Evolutionary conservation across 1,140 invertebrate species (phyloP).

Genomic region (Drosophila melanogaster): DNA sequence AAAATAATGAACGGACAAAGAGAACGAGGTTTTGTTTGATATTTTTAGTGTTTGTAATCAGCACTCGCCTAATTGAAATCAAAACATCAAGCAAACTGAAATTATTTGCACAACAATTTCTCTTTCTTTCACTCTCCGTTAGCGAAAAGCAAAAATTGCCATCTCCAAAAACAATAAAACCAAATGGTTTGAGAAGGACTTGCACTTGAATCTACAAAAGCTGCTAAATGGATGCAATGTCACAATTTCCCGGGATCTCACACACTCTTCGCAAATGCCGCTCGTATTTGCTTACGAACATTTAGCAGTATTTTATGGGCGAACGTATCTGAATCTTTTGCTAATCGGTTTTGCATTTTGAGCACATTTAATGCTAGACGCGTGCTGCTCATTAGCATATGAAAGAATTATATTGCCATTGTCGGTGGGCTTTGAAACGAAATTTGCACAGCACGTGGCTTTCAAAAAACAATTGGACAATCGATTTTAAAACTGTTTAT

Average conservation of each 20-base stretch:
- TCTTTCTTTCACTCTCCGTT: not conserved
- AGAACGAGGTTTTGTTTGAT: conserved; percentile 40
- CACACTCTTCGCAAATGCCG: conserved; percentile 11
- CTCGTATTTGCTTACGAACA: conserved; percentile 71
- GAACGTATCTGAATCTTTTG: conserved; percentile 35
- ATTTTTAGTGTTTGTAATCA: conserved; percentile 80
- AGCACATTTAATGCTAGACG: conserved; percentile 69
- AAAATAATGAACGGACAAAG: conserved; percentile 18
- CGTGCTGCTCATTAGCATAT: conserved; percentile 77
- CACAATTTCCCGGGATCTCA: conserved; percentile 22
- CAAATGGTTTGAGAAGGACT: conserved; percentile 15
- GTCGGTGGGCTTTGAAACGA: conserved; percentile 2
- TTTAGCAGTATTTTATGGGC: conserved; percentile 73
- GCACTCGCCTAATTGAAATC: conserved; percentile 69
- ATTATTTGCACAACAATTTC: conserved; percentile 70
- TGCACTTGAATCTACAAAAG: conserved; percentile 35
- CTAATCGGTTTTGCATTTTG: conserved; percentile 76
- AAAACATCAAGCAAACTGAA: conserved; percentile 50
- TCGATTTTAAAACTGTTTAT: conserved; percentile 14
- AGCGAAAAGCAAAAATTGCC: conserved; percentile 10
- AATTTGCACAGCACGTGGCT: conserved; percentile 34
- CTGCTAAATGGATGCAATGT: conserved; percentile 43
- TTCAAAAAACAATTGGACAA: not conserved
- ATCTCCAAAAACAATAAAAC: conserved; percentile 2
- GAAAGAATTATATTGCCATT: conserved; percentile 57